phyloP scores from a whole-genome alignment of 2,888 invertebrate species.

The Helleia helle region DNA sequence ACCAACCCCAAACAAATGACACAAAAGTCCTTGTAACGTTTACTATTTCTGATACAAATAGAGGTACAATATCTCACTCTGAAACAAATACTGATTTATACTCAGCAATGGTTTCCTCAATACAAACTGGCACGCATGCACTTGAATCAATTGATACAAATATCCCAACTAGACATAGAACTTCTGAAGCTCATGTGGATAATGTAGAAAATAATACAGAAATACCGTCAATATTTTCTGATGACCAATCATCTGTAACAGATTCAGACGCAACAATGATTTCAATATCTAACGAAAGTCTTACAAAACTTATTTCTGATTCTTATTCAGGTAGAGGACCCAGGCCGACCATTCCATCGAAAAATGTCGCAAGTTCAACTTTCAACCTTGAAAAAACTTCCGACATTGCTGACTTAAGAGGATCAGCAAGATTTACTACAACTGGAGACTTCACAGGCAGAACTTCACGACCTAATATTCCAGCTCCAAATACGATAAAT shows the following conservation, averaged over 20 bases:
- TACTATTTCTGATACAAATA: no score
- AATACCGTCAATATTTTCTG: neutral
- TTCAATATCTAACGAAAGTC: no score
- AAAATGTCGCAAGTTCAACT: neutral
- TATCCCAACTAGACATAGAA: no score
- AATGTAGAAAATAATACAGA: slow-evolving; percentile 1
- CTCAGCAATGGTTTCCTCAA: no score
- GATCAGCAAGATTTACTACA: neutral
- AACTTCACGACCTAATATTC: slow-evolving; percentile 9
- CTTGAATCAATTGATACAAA: no score
- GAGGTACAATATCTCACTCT: no score
- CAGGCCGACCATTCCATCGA: neutral
- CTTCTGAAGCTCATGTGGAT: no score
- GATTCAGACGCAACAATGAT: neutral
- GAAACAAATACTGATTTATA: no score
- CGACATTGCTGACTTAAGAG: neutral
- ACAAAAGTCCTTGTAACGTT: no score
- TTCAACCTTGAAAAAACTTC: neutral
- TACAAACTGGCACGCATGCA: no score
- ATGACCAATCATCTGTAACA: no score
- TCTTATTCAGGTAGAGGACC: neutral
- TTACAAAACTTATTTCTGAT: neutral
- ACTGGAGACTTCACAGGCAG: neutral
- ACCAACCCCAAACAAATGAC: no score
- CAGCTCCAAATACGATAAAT: slow-evolving; percentile 14